phyloP scores from a whole-genome alignment of 2,888 invertebrate species.

The Sympetrum striolatum region DNA sequence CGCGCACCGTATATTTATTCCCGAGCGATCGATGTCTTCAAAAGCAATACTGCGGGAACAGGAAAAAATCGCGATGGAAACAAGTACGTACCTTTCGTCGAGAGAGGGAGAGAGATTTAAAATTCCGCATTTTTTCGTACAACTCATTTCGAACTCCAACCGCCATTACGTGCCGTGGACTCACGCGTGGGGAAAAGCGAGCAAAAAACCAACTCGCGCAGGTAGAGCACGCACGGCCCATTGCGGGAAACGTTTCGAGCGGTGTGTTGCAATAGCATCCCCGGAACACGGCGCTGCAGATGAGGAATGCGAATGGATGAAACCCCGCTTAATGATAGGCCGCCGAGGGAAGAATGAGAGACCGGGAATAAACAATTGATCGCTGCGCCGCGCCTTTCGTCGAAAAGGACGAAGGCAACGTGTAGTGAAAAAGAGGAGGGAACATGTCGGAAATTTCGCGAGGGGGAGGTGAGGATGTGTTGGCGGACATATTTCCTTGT shows the following conservation, averaged over 20 bases:
- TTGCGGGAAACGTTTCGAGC: background rate
- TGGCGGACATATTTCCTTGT: slow-evolving; percentile 4
- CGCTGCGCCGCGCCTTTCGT: background rate
- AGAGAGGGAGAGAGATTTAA: background rate
- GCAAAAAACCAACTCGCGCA: background rate
- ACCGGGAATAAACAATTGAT: background rate
- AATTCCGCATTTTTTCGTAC: background rate
- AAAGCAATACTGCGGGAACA: background rate
- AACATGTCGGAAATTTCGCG: background rate
- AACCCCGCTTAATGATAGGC: background rate
- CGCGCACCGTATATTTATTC: no score
- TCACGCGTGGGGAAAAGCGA: background rate
- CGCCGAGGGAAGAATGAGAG: background rate
- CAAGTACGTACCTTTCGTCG: background rate
- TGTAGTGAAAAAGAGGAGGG: background rate
- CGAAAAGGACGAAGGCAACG: background rate
- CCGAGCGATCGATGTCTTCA: no score
- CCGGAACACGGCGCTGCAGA: background rate
- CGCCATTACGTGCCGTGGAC: background rate
- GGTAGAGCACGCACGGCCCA: background rate
- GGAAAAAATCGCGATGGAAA: background rate
- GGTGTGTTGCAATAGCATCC: background rate
- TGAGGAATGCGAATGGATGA: background rate
- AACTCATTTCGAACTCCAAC: background rate
- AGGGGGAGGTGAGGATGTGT: background rate